These are phyloP conservation scores for Coenonympha arcania DNA, from an alignment of 2,888 invertebrate genomes.

Conservation along the genomic window DNA sequence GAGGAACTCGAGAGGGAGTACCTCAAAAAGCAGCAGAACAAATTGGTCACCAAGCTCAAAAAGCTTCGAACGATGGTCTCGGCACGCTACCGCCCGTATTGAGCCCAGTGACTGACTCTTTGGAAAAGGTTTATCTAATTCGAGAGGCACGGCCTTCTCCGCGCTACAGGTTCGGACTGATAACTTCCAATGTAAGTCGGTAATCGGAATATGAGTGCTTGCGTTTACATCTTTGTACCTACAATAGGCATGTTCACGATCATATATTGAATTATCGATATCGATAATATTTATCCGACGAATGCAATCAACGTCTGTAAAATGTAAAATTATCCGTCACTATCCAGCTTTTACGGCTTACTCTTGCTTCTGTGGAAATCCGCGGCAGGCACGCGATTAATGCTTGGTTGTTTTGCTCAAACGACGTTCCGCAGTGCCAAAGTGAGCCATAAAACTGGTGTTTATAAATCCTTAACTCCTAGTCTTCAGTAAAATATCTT, in stretches of 20 bases:
- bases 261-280: no score
- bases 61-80: conserved; percentile 73
- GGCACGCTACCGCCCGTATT: conserved; percentile 60
- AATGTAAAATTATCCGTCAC: conserved; percentile 14
- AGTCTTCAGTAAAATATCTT: conserved; percentile 67
- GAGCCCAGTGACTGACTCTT: conserved; percentile 39
- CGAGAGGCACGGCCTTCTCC: conserved; percentile 40
- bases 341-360: conserved; percentile 68
- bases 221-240: conserved; percentile 34
- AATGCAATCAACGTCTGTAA: conserved; percentile 15
- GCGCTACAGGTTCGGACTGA: conserved; percentile 49
- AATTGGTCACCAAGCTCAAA: conserved; percentile 76
- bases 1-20: conserved; percentile 74
- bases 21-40: conserved; percentile 76
- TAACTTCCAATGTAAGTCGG: conserved; percentile 44
- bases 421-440: conserved; percentile 66
- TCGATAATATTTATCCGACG: conserved; percentile 17
- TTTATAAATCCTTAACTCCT: conserved; percentile 53
- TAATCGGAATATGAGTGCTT: conserved; percentile 35
- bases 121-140: conserved; percentile 49
- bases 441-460: conserved; percentile 70
- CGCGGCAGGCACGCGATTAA: conserved; percentile 41
- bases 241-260: conserved; percentile 32
- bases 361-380: conserved; percentile 63
- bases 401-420: conserved; percentile 63